Conservation (phyloP, 2,113 vertebrate genomes). For the Monopterus albus region DNA sequence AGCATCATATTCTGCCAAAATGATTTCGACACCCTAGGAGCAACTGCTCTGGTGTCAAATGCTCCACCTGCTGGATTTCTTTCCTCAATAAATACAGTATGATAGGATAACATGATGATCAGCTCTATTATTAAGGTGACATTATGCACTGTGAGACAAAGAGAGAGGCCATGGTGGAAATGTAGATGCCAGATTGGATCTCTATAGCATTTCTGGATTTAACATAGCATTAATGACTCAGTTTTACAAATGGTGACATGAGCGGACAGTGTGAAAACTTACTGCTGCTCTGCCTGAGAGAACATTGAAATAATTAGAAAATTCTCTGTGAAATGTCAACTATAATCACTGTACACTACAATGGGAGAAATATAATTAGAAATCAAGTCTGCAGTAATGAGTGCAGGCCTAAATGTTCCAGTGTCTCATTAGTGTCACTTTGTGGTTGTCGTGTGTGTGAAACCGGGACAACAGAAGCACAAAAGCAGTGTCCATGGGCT, state of each 20-base stretch:
- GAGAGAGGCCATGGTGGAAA: no score
- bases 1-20: no score
- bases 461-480: not conserved
- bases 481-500: not conserved
- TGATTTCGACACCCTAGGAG: no score
- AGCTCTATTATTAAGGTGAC: no score
- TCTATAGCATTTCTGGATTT: not conserved
- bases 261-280: not conserved
- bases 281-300: not conserved
- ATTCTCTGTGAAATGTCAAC: slow-evolving; percentile 45
- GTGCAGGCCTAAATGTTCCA: slow-evolving; percentile 14
- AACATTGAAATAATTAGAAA: not conserved
- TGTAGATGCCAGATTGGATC: no score
- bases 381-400: not conserved
- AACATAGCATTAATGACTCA: not conserved
- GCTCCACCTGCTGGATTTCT: no score
- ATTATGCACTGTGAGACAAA: no score
- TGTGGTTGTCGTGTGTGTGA: not conserved
- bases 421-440: slow-evolving; percentile 15
- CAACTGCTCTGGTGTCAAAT: no score
- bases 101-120: no score
- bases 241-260: not conserved
- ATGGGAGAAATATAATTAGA: slow-evolving; percentile 34
- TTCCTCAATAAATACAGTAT: no score
- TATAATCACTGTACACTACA: slow-evolving; percentile 27